Percentiles rank a stretch among this genome's conserved stretches.
Evolutionary conservation across 2,888 invertebrate genomes (phyloP).

Genomic region (Pyrrhosoma nymphula): DNA sequence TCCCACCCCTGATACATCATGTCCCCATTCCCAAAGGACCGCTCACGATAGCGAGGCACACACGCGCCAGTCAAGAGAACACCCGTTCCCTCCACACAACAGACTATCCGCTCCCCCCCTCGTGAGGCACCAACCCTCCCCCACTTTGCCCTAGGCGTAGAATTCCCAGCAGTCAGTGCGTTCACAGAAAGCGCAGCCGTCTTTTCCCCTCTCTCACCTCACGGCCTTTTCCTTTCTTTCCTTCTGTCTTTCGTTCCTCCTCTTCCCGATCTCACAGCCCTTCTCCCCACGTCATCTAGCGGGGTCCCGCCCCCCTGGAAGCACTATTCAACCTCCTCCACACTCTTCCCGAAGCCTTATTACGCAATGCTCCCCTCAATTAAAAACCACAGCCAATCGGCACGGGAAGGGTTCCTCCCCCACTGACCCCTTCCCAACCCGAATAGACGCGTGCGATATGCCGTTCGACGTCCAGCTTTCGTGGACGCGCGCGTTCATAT

Average conservation of each 20-base stretch:
- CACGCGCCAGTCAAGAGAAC: background rate
- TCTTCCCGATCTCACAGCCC: background rate
- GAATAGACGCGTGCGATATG: background rate
- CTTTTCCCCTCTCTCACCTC: background rate
- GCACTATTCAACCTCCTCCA: too few relatives aligned
- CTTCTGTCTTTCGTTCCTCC: background rate
- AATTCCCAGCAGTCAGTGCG: too few relatives aligned
- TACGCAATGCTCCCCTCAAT: background rate
- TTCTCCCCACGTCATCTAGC: background rate
- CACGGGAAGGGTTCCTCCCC: background rate
- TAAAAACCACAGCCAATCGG: background rate
- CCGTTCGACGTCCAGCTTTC: background rate
- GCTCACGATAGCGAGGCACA: background rate
- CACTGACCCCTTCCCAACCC: background rate
- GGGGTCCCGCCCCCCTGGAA: background rate
- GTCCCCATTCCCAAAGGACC: background rate
- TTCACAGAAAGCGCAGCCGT: background rate
- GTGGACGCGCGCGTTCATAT: background rate
- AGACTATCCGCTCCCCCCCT: too few relatives aligned
- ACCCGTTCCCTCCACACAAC: background rate
- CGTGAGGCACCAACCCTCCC: too few relatives aligned
- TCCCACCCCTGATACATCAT: background rate
- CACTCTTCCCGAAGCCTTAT: background rate
- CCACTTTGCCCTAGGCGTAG: too few relatives aligned
- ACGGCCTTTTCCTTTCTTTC: background rate